Base-by-base conservation (phyloP, 1,140 invertebrate species). In the Aphis craccivora region DNA sequence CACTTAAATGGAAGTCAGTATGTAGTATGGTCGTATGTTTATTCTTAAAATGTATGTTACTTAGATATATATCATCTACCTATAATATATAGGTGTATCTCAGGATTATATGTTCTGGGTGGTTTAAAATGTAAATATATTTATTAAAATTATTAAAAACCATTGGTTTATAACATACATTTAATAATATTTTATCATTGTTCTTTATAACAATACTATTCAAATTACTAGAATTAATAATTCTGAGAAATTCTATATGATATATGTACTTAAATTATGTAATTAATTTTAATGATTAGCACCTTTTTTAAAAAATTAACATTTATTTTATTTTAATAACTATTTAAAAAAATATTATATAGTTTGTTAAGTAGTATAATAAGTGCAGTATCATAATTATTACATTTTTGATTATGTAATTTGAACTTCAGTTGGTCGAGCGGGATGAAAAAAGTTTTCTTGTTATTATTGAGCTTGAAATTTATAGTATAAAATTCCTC, bases 11-110 rank as follows among this genome's bases (percentile, higher is more conserved):
- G 90, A 91, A 91, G 40, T 81, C 90, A 81, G 60, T 67, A 48
- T 91, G 60, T 91, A 81, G 60, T 91, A 91, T 91, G 60, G 90
- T 76, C n/a, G 48, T 88, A 87, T 88, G 87, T 88, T 48, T 53
- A n/a, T 76, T 76, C 45, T 51, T 88, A 88, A 88, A 88, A 88
- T 88, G 87, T 88, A 88, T 48, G 87, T 88, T 88, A 88, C 18
- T 87, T 88, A 35, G 30, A 53, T 35, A 45, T 86, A 88, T 76
- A 76, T 76, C 60, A 76, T 76, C 60, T 76, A 76, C n/a, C 60
- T 76, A 35, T 76, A n/a, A 14, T 76, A 18, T 76, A 76, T 76
- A 76, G 60, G 60, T 14, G n/a, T 67, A 76, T 76, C 60, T 76
- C 60, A 76, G 60, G 60, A 76, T 76, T 76, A 76, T 76, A 76